Evolutionary conservation across 2,888 invertebrate species (phyloP), one percentile per base, ranked within the genome.

Genomic region (Halocaridina rubra): DNA sequence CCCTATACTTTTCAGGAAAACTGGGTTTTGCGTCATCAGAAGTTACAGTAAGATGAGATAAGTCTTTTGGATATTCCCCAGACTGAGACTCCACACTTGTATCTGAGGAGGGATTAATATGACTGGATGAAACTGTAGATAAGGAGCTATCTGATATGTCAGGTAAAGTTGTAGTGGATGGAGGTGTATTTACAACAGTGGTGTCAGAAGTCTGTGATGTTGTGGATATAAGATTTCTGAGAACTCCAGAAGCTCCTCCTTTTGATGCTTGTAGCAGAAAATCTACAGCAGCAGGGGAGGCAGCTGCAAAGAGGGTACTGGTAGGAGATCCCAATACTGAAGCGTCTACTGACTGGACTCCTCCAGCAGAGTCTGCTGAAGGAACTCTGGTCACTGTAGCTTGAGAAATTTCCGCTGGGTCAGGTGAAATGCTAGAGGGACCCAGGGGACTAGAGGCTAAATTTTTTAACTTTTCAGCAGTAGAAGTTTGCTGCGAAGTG

Each of bases 401-500:
- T 53, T 53, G 53, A 53, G 53, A 16, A 53, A 53, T 7, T 2
- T 53, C 19, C 19, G 69, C 19, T 29, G 57, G 29, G 19, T 27
- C 75, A 53, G 59, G 3, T 29, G 75, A 16, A 46, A 46, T 29
- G 46, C 39, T 24, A 78, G 67, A 29, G 67, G 33, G 22, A 64
- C 10, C 59, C 22, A 16, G 53, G 29, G 59, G 22, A 13, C 13
- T 32, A 77, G 77, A 22, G 53, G 29, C 30, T 29, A 29, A 29
- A 22, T 24, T 19, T 29, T 67, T 16, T 29, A 74, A 59, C 61
- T 59, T 59, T 27, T 30, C 80, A 69, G 64, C 32, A 74, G 61
- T 13, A 64, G 80, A 80, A 61, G 80, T n/a, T 74, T 72, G 71
- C 27, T 24, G 80, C 33, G 72, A 32, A 61, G 80, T 61, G 33